Percentiles rank a stretch among this genome's conserved stretches.
phyloP scores from a whole-genome alignment of 2,797 vertebrate species.

The Hyperoplus lanceolatus region DNA sequence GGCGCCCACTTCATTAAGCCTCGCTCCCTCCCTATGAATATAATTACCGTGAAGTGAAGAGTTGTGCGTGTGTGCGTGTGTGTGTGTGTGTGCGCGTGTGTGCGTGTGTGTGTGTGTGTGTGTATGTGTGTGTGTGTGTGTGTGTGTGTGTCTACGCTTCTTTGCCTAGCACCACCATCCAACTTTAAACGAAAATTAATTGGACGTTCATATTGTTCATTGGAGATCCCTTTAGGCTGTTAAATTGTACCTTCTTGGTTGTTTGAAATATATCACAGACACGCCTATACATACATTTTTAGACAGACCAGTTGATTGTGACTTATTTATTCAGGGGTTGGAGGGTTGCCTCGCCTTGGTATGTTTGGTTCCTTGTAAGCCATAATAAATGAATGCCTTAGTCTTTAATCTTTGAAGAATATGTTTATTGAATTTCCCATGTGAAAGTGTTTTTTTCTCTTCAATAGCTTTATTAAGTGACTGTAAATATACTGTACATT shows the following conservation, averaged over 20 bases:
- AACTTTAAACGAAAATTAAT: slow-evolving; percentile 51
- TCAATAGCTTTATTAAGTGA: no score
- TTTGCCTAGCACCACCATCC: neutral
- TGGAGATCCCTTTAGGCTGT: slow-evolving; percentile 22
- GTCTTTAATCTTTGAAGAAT: no score
- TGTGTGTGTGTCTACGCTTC: no score
- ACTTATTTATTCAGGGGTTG: neutral
- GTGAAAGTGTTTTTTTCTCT: no score
- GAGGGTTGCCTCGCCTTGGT: neutral
- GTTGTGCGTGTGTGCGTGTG: neutral
- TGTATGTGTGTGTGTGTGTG: no score
- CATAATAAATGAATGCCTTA: no score
- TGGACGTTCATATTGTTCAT: slow-evolving; percentile 54
- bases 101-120: no score
- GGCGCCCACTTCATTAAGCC: slow-evolving; percentile 64
- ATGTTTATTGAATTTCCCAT: no score
- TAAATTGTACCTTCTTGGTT: neutral
- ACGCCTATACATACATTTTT: neutral
- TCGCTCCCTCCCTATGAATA: slow-evolving; percentile 73
- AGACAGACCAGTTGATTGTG: neutral
- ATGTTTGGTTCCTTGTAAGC: no score
- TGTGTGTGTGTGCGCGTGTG: no score
- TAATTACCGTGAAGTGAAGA: slow-evolving; percentile 67
- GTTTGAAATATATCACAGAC: slow-evolving; percentile 1
- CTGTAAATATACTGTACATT: no score